Percentiles rank a stretch among this genome's conserved stretches.
These are phyloP conservation scores for Copsychus sechellarum DNA, from an alignment of 2,113 vertebrate genomes.

Conservation along the genomic window DNA sequence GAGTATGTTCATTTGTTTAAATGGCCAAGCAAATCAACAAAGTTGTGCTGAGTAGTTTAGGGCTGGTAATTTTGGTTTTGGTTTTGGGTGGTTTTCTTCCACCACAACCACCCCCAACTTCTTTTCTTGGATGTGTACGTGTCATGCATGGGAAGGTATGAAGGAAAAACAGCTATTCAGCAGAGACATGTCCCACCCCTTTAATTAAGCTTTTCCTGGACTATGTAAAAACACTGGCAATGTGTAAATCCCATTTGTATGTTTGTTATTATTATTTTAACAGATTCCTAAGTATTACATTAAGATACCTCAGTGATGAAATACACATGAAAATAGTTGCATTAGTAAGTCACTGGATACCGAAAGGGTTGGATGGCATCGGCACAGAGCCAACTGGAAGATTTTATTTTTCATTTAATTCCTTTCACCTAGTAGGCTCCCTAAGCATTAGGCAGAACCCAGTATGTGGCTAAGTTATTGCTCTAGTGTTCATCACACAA, in stretches of 20 bases:
- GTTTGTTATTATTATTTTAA: conserved; percentile 32
- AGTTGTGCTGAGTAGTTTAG: neutral
- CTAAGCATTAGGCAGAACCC: conserved; percentile 34
- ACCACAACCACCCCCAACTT: neutral
- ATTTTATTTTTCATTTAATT: conserved; percentile 39
- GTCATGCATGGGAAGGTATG: conserved; percentile 53
- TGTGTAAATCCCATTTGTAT: conserved; percentile 29
- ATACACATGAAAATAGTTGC: conserved; percentile 24
- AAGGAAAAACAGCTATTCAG: conserved; percentile 57
- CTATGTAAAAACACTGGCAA: conserved; percentile 48
- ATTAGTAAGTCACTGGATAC: neutral
- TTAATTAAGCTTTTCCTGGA: conserved; percentile 61
- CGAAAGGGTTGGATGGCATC: conserved; percentile 1
- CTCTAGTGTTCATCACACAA: conserved; percentile 59
- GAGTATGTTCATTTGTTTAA: neutral
- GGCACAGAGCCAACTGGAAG: conserved; percentile 35
- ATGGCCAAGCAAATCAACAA: neutral
- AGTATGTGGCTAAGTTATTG: conserved; percentile 62
- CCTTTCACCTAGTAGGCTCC: conserved; percentile 46
- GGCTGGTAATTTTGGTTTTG: neutral
- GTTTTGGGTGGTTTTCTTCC: conserved; percentile 27
- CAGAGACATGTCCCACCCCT: conserved; percentile 15
- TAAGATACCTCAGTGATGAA: conserved; percentile 25
- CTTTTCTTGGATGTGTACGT: conserved; percentile 35
- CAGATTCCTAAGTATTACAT: conserved; percentile 14